These are phyloP conservation scores for Embidobia sp. DNA, from an alignment of 2,888 invertebrate genomes.

Conservation along the genomic window DNA sequence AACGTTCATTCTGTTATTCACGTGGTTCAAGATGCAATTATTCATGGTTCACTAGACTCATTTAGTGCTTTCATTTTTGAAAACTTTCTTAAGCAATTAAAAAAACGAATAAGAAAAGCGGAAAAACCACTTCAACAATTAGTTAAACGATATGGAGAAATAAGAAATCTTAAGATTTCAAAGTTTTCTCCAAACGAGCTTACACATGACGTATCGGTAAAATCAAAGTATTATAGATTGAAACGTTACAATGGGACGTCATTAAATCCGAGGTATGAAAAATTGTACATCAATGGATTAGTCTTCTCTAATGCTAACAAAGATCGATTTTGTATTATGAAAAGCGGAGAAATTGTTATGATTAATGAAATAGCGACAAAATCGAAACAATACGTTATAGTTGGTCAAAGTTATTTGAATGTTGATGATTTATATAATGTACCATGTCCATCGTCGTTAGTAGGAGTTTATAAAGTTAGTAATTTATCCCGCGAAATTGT, in stretches of 20 bases:
- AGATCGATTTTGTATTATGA: conserved; percentile 25
- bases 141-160: conserved; percentile 13
- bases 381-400: conserved; percentile 11
- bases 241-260: conserved; percentile 10
- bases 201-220: background rate
- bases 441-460: conserved; percentile 15
- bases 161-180: background rate
- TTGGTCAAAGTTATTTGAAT: conserved; percentile 9
- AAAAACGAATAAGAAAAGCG: conserved; percentile 1
- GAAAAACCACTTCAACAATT: conserved; percentile 27
- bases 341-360: conserved; percentile 5
- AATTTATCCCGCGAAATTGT: conserved; percentile 13
- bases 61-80: conserved; percentile 33
- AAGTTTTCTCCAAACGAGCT: background rate
- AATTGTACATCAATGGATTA: conserved; percentile 10
- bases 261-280: conserved; percentile 22
- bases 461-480: conserved; percentile 7
- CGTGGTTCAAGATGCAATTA: background rate
- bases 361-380: conserved; percentile 29
- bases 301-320: background rate
- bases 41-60: conserved; percentile 5
- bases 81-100: conserved; percentile 7
- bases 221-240: conserved; percentile 17
- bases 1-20: conserved; percentile 14
- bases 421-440: conserved; percentile 4